A percentile compares a stretch with the other conserved stretches of the same genome.
Evolutionary conservation across 1,140 invertebrate genomes (phyloP).

Genomic region (Brachionus asplanchnoidis): DNA sequence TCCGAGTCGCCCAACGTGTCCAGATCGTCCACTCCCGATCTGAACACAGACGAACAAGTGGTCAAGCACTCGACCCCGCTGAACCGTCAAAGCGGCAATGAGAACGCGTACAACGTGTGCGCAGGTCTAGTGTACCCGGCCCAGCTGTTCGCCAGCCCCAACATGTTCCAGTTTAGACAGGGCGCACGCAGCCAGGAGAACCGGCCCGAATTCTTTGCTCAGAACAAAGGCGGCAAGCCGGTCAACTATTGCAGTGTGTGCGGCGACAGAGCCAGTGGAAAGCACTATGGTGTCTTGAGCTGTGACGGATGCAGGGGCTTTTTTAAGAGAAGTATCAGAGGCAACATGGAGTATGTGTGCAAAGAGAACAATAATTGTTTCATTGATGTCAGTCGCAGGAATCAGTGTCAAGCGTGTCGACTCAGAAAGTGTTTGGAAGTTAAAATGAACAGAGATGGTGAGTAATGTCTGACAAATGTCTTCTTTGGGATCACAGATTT

Average conservation of each 20-base stretch:
- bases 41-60: background rate
- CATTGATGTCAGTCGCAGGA: slow-evolving; percentile 81
- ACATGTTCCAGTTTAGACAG: background rate
- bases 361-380: slow-evolving; percentile 81
- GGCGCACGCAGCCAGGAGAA: background rate
- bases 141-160: background rate
- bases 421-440: slow-evolving; percentile 85
- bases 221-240: background rate
- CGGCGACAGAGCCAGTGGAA: slow-evolving; percentile 56
- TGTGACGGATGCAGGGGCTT: slow-evolving; percentile 72
- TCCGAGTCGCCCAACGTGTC: slow-evolving; percentile 3
- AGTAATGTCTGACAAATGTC: slow-evolving; percentile 47
- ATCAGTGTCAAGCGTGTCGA: slow-evolving; percentile 89
- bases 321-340: slow-evolving; percentile 78
- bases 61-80: slow-evolving; percentile 16
- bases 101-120: background rate
- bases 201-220: background rate
- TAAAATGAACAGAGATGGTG: slow-evolving; percentile 91
- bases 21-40: background rate
- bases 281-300: slow-evolving; percentile 57
- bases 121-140: background rate
- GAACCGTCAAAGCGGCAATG: background rate
- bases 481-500: background rate
- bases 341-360: slow-evolving; percentile 84
- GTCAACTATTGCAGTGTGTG: slow-evolving; percentile 53